phyloP scores from a whole-genome alignment of 2,113 vertebrate species.

The Ciconia stormi region DNA sequence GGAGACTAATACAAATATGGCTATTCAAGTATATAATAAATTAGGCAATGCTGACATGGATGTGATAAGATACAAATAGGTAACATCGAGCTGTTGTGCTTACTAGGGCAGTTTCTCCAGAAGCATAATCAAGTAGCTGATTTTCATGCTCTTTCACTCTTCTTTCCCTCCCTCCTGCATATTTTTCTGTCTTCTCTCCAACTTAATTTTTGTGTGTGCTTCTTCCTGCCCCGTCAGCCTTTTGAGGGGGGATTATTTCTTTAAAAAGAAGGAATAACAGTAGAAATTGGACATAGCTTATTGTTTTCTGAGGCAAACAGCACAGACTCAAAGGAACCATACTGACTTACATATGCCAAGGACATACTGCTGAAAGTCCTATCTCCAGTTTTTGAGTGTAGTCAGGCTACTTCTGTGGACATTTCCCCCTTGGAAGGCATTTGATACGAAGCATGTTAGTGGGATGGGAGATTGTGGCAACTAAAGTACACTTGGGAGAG shows the following conservation, averaged over 20 bases:
- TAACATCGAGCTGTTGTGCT: constrained; percentile 27
- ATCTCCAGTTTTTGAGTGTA: neutral
- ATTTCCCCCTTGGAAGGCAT: neutral
- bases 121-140: constrained; percentile 36
- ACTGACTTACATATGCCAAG: neutral
- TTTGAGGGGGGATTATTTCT: neutral
- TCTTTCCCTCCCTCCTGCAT: neutral
- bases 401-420: neutral
- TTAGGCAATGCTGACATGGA: constrained; percentile 59
- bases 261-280: neutral
- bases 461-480: neutral
- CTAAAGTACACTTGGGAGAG: neutral
- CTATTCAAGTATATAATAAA: constrained; percentile 60
- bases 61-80: constrained; percentile 59
- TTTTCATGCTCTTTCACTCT: constrained; percentile 5
- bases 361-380: neutral
- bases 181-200: neutral
- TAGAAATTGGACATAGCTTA: neutral
- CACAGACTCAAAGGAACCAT: neutral
- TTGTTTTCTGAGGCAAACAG: neutral
- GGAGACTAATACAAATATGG: constrained; percentile 60
- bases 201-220: neutral
- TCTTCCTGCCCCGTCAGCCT: neutral
- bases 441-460: neutral
- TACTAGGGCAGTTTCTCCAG: constrained; percentile 39